phyloP scores from a whole-genome alignment of 2,888 invertebrate genomes.

The Apoderus coryli region DNA sequence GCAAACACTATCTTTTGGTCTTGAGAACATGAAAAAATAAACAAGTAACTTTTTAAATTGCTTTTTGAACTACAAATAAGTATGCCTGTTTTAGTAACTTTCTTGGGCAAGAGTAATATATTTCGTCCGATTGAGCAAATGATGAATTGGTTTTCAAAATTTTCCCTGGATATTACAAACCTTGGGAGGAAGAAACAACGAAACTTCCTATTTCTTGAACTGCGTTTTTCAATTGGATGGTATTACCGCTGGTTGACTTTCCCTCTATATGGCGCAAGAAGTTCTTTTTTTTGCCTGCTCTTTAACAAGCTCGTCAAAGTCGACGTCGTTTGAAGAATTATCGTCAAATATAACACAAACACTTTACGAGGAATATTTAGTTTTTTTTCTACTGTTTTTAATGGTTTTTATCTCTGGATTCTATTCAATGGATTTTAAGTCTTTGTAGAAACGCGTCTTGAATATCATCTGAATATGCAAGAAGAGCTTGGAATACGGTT shows the following conservation, averaged over 20 bases:
- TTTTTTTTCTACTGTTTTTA: constrained; percentile 7
- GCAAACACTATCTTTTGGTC: no score
- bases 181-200: constrained; percentile 8
- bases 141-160: no score
- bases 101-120: no score
- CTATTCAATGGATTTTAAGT: constrained; percentile 5
- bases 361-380: constrained; percentile 9
- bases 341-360: constrained; percentile 9
- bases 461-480: constrained; percentile 9
- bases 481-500: constrained; percentile 8
- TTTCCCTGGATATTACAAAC: constrained; percentile 7
- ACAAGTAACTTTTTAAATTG: no score
- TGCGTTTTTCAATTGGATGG: constrained; percentile 1
- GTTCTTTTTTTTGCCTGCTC: constrained; percentile 9
- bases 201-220: constrained; percentile 9
- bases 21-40: no score
- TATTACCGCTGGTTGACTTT: constrained; percentile 1
- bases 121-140: no score
- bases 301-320: constrained; percentile 11
- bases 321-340: constrained; percentile 12
- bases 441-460: constrained; percentile 7
- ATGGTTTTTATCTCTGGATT: constrained; percentile 8
- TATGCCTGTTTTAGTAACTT: no score
- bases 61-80: no score
- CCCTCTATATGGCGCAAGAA: constrained; percentile 7